A percentile compares a stretch with the other conserved stretches of the same genome.
These are phyloP conservation scores for Amphiduros pacificus DNA, from an alignment of 2,888 invertebrate genomes.

Conservation along the genomic window DNA sequence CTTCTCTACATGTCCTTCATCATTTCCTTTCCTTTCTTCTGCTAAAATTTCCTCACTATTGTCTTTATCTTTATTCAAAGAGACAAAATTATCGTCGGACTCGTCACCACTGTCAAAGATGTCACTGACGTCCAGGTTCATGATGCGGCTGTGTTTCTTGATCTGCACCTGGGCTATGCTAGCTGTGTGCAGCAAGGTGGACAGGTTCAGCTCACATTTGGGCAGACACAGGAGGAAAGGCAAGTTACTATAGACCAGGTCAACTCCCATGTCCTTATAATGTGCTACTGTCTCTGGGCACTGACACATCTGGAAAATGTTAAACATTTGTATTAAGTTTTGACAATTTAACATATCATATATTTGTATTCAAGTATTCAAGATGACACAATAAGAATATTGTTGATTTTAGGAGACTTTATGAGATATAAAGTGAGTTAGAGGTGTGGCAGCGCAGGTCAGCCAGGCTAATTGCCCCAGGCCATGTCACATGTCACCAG, in stretches of 20 bases:
- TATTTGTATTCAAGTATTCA: too few species aligned
- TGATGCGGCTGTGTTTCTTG: conserved; percentile 3
- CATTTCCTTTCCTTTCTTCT: background rate
- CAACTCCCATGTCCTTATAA: background rate
- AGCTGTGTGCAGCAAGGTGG: background rate
- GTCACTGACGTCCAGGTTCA: background rate
- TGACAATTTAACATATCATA: too few species aligned
- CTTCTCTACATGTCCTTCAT: background rate
- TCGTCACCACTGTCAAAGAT: conserved; percentile 1
- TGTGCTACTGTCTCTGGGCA: background rate
- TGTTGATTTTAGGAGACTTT: conserved; percentile 3
- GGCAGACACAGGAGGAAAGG: conserved; percentile 3
- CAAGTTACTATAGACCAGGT: conserved; percentile 15
- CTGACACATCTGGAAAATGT: background rate
- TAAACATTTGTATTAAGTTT: too few species aligned
- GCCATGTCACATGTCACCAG: too few species aligned
- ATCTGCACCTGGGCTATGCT: background rate
- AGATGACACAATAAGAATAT: too few species aligned
- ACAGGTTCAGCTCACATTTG: background rate
- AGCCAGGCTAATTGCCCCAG: too few species aligned
- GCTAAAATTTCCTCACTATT: background rate
- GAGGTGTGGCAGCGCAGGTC: too few species aligned
- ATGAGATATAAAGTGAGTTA: too few species aligned
- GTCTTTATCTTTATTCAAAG: background rate
- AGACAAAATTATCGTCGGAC: background rate